phyloP scores from a whole-genome alignment of 2,797 vertebrate genomes.

The Dromococcyx pavoninus region DNA sequence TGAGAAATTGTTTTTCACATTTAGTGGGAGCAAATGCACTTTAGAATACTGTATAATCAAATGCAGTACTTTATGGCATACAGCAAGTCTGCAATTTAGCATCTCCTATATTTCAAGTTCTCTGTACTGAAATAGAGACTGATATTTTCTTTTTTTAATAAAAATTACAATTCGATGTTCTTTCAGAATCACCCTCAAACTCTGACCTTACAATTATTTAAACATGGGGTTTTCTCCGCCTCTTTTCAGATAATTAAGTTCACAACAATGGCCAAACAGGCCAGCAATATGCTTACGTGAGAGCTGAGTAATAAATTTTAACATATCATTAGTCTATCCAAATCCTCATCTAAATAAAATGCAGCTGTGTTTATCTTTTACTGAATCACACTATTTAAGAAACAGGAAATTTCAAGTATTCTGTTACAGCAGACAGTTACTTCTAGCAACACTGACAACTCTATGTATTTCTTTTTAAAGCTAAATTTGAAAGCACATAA shows the following conservation, averaged over 20 bases:
- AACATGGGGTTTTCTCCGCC: accelerated
- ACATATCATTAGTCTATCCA: neutral
- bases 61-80: neutral
- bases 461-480: neutral
- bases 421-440: neutral
- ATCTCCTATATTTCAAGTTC: neutral
- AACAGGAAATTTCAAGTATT: neutral
- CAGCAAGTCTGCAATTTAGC: neutral
- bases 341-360: neutral
- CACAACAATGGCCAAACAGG: neutral
- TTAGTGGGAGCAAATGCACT: neutral
- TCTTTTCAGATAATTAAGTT: neutral
- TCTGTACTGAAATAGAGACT: neutral
- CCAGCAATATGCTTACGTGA: neutral
- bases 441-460: neutral
- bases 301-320: neutral
- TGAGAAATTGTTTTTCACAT: neutral
- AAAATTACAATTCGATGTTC: neutral
- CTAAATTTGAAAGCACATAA: neutral
- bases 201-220: neutral
- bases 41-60: neutral
- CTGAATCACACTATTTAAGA: neutral
- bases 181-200: neutral
- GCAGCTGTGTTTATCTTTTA: neutral
- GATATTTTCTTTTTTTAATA: too few species aligned